Percentiles rank a stretch among this genome's conserved stretches.
These are phyloP conservation scores for Xestia rhomboidea DNA, from an alignment of 2,888 invertebrate genomes.

Conservation along the genomic window DNA sequence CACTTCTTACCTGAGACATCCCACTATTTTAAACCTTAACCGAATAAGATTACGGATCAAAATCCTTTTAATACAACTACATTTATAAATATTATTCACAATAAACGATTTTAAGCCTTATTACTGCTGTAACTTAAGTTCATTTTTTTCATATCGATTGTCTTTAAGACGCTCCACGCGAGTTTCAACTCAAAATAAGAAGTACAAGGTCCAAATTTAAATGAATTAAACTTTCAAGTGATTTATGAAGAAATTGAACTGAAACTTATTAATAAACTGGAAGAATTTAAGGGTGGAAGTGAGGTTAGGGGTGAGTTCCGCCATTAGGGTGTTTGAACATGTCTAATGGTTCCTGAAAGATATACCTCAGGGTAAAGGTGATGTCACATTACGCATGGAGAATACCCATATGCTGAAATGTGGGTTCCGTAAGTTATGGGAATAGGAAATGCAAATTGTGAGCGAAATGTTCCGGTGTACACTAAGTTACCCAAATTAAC, in stretches of 20 bases:
- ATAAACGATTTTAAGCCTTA: constrained; percentile 50
- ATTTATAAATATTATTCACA: background rate
- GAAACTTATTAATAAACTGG: constrained; percentile 75
- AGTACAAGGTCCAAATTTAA: constrained; percentile 6
- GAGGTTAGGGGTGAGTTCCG: constrained; percentile 77
- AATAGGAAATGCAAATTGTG: constrained; percentile 18
- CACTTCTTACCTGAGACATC: background rate
- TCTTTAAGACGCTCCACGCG: rapidly evolving
- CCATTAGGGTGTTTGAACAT: constrained; percentile 78
- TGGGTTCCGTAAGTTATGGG: constrained; percentile 14
- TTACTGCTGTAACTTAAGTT: constrained; percentile 17
- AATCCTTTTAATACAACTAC: constrained; percentile 6
- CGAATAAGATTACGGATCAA: rapidly evolving
- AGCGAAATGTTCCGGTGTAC: background rate
- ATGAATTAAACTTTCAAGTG: constrained; percentile 62
- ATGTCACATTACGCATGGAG: constrained; percentile 61
- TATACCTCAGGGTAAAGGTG: constrained; percentile 69
- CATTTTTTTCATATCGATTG: constrained; percentile 17
- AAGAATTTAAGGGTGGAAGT: constrained; percentile 72
- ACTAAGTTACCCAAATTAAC: background rate
- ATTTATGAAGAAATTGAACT: constrained; percentile 75
- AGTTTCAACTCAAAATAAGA: background rate
- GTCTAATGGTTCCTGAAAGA: constrained; percentile 75
- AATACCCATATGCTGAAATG: constrained; percentile 57
- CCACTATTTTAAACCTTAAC: background rate